Evolutionary conservation across 2,113 vertebrate genomes (phyloP).

Genomic region (Sylvietta virens): DNA sequence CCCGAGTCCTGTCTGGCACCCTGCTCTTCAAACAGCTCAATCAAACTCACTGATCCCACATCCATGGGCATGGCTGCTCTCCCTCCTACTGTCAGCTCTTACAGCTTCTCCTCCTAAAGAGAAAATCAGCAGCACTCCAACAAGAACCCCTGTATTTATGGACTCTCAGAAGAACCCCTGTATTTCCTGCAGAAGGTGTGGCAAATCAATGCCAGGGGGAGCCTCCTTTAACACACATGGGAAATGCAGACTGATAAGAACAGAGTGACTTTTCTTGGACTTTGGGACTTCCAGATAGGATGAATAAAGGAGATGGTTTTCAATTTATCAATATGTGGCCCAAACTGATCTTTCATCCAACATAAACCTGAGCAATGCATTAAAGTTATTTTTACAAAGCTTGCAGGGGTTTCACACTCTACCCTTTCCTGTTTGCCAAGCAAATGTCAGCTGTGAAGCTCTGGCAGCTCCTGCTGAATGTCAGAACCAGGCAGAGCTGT

Average conservation of each 20-base stretch:
- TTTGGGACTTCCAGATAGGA: not conserved
- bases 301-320: not conserved
- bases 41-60: not conserved
- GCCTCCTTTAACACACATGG: not conserved
- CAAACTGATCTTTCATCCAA: not conserved
- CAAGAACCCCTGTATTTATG: not conserved
- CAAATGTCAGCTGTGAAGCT: constrained; percentile 36
- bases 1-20: not conserved
- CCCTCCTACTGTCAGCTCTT: not conserved
- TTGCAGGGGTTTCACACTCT: not conserved
- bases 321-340: not conserved
- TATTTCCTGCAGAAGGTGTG: not conserved
- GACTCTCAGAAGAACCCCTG: not conserved
- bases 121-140: not conserved
- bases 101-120: not conserved
- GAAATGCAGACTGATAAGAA: not conserved
- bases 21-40: not conserved
- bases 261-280: not conserved
- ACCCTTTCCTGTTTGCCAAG: not conserved
- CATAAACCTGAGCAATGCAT: not conserved
- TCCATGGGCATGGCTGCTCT: not conserved
- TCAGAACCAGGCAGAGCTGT: not conserved
- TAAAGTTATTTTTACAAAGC: not conserved
- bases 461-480: not conserved
- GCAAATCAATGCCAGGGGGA: not conserved